These are phyloP conservation scores for Vultur gryphus DNA, from an alignment of 2,797 vertebrate genomes.

Conservation along the genomic window DNA sequence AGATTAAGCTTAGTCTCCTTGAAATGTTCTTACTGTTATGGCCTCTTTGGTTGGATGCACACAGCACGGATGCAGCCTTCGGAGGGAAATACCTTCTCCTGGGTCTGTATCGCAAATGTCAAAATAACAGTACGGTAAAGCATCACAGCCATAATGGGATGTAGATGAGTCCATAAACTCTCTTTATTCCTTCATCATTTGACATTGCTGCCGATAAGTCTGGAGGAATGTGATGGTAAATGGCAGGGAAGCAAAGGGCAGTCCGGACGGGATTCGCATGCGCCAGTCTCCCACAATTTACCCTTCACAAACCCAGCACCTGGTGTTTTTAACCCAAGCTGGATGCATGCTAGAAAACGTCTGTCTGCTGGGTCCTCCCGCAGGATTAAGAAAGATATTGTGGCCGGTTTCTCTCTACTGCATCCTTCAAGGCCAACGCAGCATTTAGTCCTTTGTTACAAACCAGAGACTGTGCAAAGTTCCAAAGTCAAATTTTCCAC, in stretches of 20 bases:
- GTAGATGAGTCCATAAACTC: neutral
- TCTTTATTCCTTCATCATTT: neutral
- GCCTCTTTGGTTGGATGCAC: neutral
- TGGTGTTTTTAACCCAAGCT: neutral
- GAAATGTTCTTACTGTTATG: neutral
- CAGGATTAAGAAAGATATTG: neutral
- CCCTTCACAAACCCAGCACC: neutral
- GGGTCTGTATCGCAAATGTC: neutral
- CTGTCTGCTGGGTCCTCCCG: neutral
- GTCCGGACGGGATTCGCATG: fast-evolving
- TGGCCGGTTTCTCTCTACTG: neutral
- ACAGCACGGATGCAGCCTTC: neutral
- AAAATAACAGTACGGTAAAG: neutral
- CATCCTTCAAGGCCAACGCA: neutral
- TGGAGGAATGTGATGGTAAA: neutral
- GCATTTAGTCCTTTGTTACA: neutral
- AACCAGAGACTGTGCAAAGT: neutral
- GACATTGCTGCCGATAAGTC: fast-evolving
- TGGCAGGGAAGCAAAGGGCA: neutral
- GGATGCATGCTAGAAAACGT: neutral
- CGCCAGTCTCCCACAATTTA: neutral
- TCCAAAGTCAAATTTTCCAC: slow-evolving; percentile 8
- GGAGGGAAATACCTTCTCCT: neutral
- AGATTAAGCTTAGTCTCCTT: neutral
- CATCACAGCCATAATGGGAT: neutral